These are phyloP conservation scores for Paratrypauchen microcephalus DNA, from an alignment of 2,797 vertebrate species.

Conservation along the genomic window DNA sequence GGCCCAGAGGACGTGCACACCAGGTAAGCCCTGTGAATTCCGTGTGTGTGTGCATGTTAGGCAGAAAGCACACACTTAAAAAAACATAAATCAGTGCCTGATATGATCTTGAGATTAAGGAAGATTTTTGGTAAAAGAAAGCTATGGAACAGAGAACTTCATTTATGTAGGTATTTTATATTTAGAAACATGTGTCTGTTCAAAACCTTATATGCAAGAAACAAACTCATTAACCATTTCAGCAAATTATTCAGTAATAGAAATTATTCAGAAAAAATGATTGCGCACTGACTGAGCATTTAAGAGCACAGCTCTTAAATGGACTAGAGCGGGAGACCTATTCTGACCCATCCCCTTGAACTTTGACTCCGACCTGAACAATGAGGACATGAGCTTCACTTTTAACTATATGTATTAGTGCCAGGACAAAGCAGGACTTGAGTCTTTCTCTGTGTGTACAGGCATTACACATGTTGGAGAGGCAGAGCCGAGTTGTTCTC, in stretches of 20 bases:
- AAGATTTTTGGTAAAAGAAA: no score
- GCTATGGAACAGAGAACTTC: no score
- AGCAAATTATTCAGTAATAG: no score
- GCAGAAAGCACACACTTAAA: neutral
- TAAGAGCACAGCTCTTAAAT: no score
- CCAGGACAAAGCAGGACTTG: neutral
- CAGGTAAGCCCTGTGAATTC: conserved; percentile 20
- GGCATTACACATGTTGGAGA: neutral
- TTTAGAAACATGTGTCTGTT: no score
- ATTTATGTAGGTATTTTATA: no score
- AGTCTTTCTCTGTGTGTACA: conserved; percentile 25
- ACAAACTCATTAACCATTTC: no score
- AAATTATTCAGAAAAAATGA: no score
- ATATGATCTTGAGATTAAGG: no score
- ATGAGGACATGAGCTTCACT: neutral
- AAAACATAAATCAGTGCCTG: neutral
- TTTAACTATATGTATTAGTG: neutral
- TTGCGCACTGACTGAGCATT: no score
- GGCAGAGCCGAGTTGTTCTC: conserved; percentile 50
- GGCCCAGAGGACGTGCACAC: conserved; percentile 24
- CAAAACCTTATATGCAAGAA: no score
- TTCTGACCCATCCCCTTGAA: neutral
- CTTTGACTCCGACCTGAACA: neutral
- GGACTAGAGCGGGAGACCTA: neutral
- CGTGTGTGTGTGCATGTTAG: neutral